A percentile compares a stretch with the other conserved stretches of the same genome.
Conservation (phyloP, 2,113 vertebrate genomes). For the Salvelinus namaycush region DNA sequence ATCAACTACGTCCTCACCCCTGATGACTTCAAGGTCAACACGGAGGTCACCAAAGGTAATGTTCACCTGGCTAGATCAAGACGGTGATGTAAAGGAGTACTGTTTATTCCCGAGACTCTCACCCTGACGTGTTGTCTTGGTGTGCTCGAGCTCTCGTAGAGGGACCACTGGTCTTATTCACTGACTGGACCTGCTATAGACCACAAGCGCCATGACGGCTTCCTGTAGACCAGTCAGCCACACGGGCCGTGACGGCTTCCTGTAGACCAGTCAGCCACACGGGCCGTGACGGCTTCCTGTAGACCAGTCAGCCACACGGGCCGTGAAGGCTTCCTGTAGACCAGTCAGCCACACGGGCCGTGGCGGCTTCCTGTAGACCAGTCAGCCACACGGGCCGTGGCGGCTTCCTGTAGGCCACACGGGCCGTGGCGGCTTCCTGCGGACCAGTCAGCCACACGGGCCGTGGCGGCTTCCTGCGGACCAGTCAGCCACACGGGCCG, state of each 20-base stretch:
- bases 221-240: not conserved
- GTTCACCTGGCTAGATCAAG: not conserved
- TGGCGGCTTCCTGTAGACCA: not conserved
- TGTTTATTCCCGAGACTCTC: not conserved
- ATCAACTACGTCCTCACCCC: conserved; percentile 95
- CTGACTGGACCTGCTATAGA: not conserved
- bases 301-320: not conserved
- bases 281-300: too few species aligned
- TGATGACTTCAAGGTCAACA: conserved; percentile 89
- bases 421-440: not conserved
- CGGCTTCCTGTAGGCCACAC: not conserved
- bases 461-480: too few species aligned
- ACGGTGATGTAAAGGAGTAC: not conserved
- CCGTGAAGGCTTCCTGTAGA: not conserved
- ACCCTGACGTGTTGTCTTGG: not conserved
- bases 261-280: not conserved
- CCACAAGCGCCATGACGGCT: not conserved
- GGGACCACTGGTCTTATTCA: too few species aligned
- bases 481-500: too few species aligned
- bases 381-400: too few species aligned
- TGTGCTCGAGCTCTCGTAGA: too few species aligned
- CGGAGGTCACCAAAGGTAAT: conserved; percentile 82
- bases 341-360: too few species aligned
- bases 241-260: too few species aligned
- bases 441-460: too few species aligned